Base-by-base conservation (phyloP, 92 coral and sea anemone species). In the Metridium senile region DNA sequence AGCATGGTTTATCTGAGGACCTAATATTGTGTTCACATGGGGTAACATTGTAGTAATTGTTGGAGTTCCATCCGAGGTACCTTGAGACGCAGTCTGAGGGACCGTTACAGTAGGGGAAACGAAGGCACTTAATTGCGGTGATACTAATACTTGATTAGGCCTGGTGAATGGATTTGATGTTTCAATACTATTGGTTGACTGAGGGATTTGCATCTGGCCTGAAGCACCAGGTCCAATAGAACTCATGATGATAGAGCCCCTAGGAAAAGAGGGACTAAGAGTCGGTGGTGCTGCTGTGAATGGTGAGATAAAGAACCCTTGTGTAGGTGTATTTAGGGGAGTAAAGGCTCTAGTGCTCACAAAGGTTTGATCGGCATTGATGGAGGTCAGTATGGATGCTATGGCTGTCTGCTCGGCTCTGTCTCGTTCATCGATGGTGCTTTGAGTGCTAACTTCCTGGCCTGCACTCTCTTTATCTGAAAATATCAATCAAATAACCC, bases 281-380 rank as follows among this genome's bases (percentile, higher is more conserved):
- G 26, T 63, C 21, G 84, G 33, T 0, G 58, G 32, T 10, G 75
- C 83, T 39, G 93, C 49, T 68, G 89, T 85, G 2, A 91, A 82
- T 0, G 90, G 90, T 20, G 90, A 84, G 9, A 86, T 68, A 43
- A 49, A 75, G 81, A 74, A 90, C 56, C 91, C 82, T 25, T 66
- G 85, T 39, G 82, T 69, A 9, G 89, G 86, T 0, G 93, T 79
- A 45, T 92, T 92, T 16, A 92, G 77, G 0, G 97, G 97, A 0
- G 91, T 82, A 31, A 88, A 75, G 0, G 70, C 80, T 45, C 84
- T 68, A 17, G 76, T 32, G 66, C 69, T 70, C 19, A 32, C 49
- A 1, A 70, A 39, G 58, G 25, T 19, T 19, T 51, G 76, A 17
- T 73, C 78, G 23, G 68, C 33, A 16, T 61, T 73, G 58, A 73